Percentiles rank a stretch among this genome's conserved stretches.
Evolutionary conservation across 2,888 invertebrate species (phyloP).

Genomic region (Spisula subtruncata): DNA sequence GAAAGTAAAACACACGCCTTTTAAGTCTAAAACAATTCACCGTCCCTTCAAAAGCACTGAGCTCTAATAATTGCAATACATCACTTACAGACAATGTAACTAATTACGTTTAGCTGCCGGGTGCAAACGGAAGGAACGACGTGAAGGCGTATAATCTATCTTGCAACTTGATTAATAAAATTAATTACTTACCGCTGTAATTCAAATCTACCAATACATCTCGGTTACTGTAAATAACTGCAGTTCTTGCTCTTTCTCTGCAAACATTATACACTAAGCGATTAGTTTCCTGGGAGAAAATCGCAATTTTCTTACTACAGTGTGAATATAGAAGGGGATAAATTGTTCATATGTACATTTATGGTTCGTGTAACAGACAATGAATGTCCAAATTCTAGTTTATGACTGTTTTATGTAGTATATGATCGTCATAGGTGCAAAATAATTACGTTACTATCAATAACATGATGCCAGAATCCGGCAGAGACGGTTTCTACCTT

Average conservation of each 20-base stretch:
- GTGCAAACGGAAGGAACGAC: too few relatives aligned
- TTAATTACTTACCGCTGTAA: neutral
- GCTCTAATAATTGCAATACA: too few relatives aligned
- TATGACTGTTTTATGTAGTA: neutral
- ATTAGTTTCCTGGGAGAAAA: neutral
- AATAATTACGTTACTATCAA: constrained; percentile 6
- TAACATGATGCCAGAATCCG: neutral
- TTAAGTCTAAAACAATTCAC: too few relatives aligned
- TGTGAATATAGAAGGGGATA: neutral
- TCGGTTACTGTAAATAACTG: neutral
- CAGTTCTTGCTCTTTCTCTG: neutral
- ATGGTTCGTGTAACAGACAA: neutral
- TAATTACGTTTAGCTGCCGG: too few relatives aligned
- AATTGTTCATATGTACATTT: neutral
- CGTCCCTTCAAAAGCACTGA: too few relatives aligned
- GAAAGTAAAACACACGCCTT: too few relatives aligned
- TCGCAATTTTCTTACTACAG: neutral
- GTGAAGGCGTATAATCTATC: too few relatives aligned
- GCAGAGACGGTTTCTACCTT: neutral
- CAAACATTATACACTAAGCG: neutral
- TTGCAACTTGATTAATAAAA: neutral
- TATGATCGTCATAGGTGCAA: neutral
- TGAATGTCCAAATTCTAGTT: neutral
- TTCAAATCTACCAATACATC: neutral
- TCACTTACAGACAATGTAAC: too few relatives aligned